phyloP scores from a whole-genome alignment of 2,113 vertebrate genomes.

The Neomonachus schauinslandi region DNA sequence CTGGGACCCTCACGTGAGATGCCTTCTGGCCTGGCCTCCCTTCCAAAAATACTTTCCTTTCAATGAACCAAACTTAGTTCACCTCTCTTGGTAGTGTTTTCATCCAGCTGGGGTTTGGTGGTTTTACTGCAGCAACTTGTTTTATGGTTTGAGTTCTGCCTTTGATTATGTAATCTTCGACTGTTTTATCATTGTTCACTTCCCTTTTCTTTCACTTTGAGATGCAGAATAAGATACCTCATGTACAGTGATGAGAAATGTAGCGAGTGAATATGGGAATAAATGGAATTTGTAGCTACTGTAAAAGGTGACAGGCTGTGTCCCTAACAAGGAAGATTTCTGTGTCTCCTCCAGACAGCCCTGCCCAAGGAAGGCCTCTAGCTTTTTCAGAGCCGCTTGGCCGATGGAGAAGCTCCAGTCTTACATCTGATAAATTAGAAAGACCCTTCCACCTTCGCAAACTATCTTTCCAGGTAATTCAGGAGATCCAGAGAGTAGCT shows the following conservation, averaged over 20 bases:
- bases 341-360: neutral
- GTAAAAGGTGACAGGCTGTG: neutral
- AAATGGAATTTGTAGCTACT: neutral
- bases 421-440: neutral
- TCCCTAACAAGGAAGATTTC: neutral
- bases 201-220: conserved; percentile 46
- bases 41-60: conserved; percentile 1
- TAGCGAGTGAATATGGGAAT: neutral
- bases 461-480: neutral
- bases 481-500: neutral
- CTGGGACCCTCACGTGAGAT: neutral
- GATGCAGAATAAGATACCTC: neutral
- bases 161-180: conserved; percentile 45
- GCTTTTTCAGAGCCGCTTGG: neutral
- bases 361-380: too few species aligned
- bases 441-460: neutral
- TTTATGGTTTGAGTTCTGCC: conserved; percentile 50
- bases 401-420: neutral
- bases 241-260: neutral
- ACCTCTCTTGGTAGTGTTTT: neutral
- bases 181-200: conserved; percentile 28
- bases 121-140: conserved; percentile 54
- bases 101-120: neutral
- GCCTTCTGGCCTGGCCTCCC: neutral
- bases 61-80: neutral